Conservation (phyloP, 1,140 invertebrate genomes). For the Mesaphorura yosii region DNA sequence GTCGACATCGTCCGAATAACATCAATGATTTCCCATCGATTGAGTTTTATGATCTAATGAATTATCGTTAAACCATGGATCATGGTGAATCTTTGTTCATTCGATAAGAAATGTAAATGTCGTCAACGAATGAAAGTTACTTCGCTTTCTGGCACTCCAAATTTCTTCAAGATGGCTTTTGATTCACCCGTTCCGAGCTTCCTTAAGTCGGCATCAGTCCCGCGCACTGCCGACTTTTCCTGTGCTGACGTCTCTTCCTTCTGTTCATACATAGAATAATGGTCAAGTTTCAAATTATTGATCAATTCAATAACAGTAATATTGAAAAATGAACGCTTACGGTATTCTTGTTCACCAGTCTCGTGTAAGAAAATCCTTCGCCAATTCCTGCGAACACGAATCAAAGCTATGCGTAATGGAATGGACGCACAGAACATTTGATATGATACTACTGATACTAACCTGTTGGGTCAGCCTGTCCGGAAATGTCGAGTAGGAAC, state of each 20-base stretch:
- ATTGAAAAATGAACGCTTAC: constrained; percentile 42
- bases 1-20: constrained; percentile 55
- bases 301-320: neutral
- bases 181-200: constrained; percentile 51
- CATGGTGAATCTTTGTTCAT: neutral
- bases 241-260: constrained; percentile 32
- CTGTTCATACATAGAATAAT: neutral
- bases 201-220: constrained; percentile 55
- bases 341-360: constrained; percentile 73
- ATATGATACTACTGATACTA: too few species aligned
- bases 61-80: too few species aligned
- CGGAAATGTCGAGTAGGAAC: constrained; percentile 47
- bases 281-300: neutral
- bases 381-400: too few species aligned
- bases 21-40: constrained; percentile 57
- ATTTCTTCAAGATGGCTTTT: constrained; percentile 48
- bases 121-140: neutral
- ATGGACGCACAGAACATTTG: too few species aligned
- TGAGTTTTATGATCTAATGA: constrained; percentile 47
- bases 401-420: too few species aligned
- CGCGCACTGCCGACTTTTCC: constrained; percentile 52
- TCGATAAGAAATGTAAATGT: neutral
- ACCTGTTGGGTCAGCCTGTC: constrained; percentile 42
- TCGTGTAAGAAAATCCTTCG: constrained; percentile 57
- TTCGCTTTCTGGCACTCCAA: constrained; percentile 52